Percentiles rank a stretch among this genome's conserved stretches.
These are phyloP conservation scores for Pachydiplax longipennis DNA, from an alignment of 2,888 invertebrate genomes.

Conservation along the genomic window DNA sequence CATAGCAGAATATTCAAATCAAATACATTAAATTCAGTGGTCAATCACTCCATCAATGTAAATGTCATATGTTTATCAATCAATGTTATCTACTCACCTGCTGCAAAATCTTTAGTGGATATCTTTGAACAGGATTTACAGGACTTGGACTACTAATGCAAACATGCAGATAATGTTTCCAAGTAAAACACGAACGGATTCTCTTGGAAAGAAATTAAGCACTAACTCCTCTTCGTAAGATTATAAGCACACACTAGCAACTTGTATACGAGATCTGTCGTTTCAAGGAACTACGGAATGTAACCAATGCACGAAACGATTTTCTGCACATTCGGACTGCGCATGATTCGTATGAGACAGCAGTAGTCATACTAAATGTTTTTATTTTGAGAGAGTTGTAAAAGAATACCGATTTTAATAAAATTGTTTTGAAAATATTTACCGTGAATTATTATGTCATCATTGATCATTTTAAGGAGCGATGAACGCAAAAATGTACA, in stretches of 20 bases:
- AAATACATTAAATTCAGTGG: too few species aligned
- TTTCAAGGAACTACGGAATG: conserved; percentile 25
- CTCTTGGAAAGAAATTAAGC: background rate
- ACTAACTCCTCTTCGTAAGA: conserved; percentile 26
- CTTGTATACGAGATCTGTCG: background rate
- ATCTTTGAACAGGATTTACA: background rate
- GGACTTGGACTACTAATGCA: background rate
- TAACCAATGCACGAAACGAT: conserved; percentile 1
- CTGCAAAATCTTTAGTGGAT: background rate
- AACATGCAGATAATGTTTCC: background rate
- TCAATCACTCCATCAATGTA: too few species aligned
- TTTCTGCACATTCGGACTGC: background rate
- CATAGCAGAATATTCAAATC: too few species aligned
- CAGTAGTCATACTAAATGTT: too few species aligned
- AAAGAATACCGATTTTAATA: too few species aligned
- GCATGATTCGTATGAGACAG: conserved; percentile 1
- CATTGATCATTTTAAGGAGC: too few species aligned
- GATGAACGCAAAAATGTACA: too few species aligned
- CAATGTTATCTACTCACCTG: background rate
- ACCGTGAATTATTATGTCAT: too few species aligned
- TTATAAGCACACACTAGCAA: conserved; percentile 4
- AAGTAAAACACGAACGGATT: background rate
- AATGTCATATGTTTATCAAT: too few species aligned
- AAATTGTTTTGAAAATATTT: too few species aligned
- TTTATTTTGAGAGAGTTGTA: too few species aligned